Evolutionary conservation across 2,113 vertebrate species (phyloP), one percentile per base, ranked within the genome.

Genomic region (Neotragus moschatus): DNA sequence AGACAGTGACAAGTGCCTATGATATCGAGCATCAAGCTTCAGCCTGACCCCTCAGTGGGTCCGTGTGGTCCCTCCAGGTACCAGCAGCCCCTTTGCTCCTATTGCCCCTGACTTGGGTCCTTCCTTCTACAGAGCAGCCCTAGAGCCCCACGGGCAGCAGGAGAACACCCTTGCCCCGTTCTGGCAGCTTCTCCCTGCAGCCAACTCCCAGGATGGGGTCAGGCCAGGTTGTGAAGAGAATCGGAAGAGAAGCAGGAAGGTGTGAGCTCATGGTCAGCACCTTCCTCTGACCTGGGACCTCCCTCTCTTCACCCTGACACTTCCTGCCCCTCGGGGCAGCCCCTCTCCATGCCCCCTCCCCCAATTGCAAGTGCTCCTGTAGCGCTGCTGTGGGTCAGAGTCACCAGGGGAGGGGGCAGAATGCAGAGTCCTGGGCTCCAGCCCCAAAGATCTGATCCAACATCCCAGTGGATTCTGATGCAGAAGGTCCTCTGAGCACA

Each of bases 111-210:
- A 33, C 15, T 61, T 15, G 3, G 28, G 15, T 61, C 60, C 28
- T 7, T 61, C 28, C 0, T 61, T 33, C 14, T 61, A 1, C 28
- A 16, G 60, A 0, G 28, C 60, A 16, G 11, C 23, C 53, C n/a
- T n/a, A 61, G 60, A 61, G 60, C 13, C 14, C 14, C 2, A 16
- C 0, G 0, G 14, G 15, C 0, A 2, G 28, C 60, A 61, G 3
- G 28, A 61, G 60, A 12, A 61, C 60, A 61, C 13, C 28, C 2
- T 61, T 16, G 28, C 60, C 60, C 60, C 3, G 0, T 61, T 61
- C 14, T 33, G 28, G 60, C 28, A 61, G 60, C 60, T 61, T 16
- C 28, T 61, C 6, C 28, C 60, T 61, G 47, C 60, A 61, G 60
- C 60, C 60, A 33, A 1, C 60, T 61, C 60, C 28, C 0, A 3